phyloP scores from a whole-genome alignment of 2,797 vertebrate genomes.

The Babyrousa celebensis region DNA sequence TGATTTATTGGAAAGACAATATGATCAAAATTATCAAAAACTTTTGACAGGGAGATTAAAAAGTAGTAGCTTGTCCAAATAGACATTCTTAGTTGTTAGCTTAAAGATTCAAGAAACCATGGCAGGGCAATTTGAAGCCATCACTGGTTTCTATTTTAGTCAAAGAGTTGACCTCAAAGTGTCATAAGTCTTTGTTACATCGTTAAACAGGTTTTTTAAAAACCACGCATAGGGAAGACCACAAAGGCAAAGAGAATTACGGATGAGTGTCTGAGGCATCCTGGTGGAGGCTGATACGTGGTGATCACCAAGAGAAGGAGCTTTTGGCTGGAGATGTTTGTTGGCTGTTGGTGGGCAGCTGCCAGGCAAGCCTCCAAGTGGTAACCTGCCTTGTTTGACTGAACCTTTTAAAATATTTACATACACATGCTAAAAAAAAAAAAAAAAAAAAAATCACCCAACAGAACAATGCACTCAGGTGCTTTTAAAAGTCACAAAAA shows the following conservation, averaged over 20 bases:
- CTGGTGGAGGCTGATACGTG: conserved; percentile 82
- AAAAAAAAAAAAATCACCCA: neutral
- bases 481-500: conserved; percentile 77
- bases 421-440: conserved; percentile 75
- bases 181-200: conserved; percentile 57
- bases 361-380: conserved; percentile 75
- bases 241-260: conserved; percentile 69
- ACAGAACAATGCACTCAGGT: conserved; percentile 69
- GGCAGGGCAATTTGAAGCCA: neutral
- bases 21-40: conserved; percentile 18
- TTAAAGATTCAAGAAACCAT: conserved; percentile 36
- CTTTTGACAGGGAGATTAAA: neutral
- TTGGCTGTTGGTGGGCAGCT: conserved; percentile 79
- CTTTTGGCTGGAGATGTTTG: conserved; percentile 78
- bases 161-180: conserved; percentile 60
- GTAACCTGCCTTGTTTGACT: conserved; percentile 46
- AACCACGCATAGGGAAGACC: conserved; percentile 48
- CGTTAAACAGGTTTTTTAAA: conserved; percentile 81
- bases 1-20: conserved; percentile 8
- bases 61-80: neutral
- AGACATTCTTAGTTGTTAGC: conserved; percentile 33
- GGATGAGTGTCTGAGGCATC: conserved; percentile 79
- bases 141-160: neutral
- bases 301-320: conserved; percentile 80
- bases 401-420: conserved; percentile 87